Base-by-base conservation (phyloP, 2,113 vertebrate genomes). In the Heptranchias perlo region DNA sequence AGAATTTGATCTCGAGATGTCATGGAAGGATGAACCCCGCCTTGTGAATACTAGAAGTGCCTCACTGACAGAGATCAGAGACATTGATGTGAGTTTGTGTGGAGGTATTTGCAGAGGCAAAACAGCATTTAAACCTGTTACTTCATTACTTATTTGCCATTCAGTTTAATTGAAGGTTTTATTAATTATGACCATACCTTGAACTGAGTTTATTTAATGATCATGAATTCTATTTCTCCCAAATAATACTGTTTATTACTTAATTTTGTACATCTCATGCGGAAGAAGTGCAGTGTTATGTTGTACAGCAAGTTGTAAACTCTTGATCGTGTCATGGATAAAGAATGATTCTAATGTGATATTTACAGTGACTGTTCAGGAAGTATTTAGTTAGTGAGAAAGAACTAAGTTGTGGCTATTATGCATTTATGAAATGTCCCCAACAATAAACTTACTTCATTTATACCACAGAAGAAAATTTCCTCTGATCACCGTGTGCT, bases 51-150 rank as follows among this genome's bases (percentile, higher is more conserved):
- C 94, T 28, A 69, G 94, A 49, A 67, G 62, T 47, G 65, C 65
- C 47, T 95, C 94, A 95, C 18, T 95, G 94, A 95, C 64, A 14
- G 94, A 95, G 94, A 69, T 95, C 65, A 95, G 65, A 69, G 39
- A 52, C 39, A 69, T 47, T 0, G 65, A 95, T 69, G 94, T 69
- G 47, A 52, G 44, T 52, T 47, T 73, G 39, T 95, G 94, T 95
- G 94, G 47, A 25, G 47, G 94, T 52, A 31, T 95, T 31, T 73
- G 65, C 28, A 28, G 73, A 13, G 69, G 31, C 94, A 95, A 69
- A 31, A 31, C 65, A 69, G 94, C 94, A 35, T 73, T 95, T 69
- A 69, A 69, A 49, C 94, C 94, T 49, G 65, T 95, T 52, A 62
- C 39, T 62, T 61, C 61, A n/a, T 49, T 94, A 28, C 64, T 64